Base-by-base conservation (phyloP, 2,888 invertebrate species). In the Punctoribates punctum region DNA sequence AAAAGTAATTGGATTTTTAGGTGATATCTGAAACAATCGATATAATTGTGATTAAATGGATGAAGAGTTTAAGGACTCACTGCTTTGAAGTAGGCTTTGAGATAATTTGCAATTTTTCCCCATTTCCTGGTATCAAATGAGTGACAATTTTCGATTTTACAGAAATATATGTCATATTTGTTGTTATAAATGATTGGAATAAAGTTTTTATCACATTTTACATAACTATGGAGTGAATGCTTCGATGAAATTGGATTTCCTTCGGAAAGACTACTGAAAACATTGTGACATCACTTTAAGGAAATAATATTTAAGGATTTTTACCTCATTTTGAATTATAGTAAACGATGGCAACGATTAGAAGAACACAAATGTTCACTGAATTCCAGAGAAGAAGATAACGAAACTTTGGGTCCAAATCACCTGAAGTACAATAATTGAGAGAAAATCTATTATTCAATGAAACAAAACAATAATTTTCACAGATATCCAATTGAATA, bases 61-160 rank as follows among this genome's bases (percentile, higher is more conserved):
- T 27, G 57, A 57, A 20, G 20, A 51, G n/a, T 51, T 4, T 8
- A 46, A 51, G 51, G 23, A 23, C 17, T 1, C 3, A 73, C 51
- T 8, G 1, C n/a, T 54, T 73, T 73, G 46, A 54, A 67, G 23
- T 77, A 78, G 85, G 85, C 84, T 83, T 84, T 83, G 27, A 87
- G 81, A 80, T 83, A 82, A 15, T 81, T 78, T 78, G 82, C 88
- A 79, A 94, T 88, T 82, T 90, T 88, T 78, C 89, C 89, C 90
- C 94, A 94, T 86, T 95, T 95, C 79, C 88, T 88, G 0, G 94
- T 88, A 86, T 95, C 94, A 83, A 95, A 94, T 0, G 93, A 89
- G 85, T 95, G 94, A 15, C 92, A 86, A 83, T 89, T 91, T 83
- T 95, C 92, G 77, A 95, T 17, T 75, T 65, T 65, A 46, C 27